Evolutionary conservation across 2,113 vertebrate species (phyloP).

Genomic region (Chroicocephalus ridibundus): DNA sequence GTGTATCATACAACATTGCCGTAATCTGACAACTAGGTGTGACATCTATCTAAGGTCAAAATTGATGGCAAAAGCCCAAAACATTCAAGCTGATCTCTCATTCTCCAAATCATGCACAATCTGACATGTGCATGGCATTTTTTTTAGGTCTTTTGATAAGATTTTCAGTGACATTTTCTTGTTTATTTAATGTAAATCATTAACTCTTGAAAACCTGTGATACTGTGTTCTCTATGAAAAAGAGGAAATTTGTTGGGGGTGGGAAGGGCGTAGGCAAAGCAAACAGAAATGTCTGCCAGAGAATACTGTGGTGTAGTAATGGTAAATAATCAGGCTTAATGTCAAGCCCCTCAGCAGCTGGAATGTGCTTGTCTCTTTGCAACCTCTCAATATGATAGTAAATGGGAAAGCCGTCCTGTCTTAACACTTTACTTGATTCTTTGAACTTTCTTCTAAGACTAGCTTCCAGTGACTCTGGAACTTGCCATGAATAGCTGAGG

Average conservation of each 20-base stretch:
- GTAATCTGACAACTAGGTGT: background rate
- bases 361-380: background rate
- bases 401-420: background rate
- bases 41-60: background rate
- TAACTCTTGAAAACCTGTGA: background rate
- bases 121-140: background rate
- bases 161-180: background rate
- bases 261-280: background rate
- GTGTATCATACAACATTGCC: background rate
- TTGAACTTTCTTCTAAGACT: background rate
- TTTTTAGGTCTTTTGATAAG: conserved; percentile 17
- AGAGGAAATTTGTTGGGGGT: background rate
- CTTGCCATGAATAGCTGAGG: background rate
- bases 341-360: background rate
- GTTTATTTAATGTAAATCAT: conserved; percentile 32
- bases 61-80: background rate
- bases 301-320: background rate
- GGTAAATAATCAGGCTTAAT: background rate
- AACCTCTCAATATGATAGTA: background rate
- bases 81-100: background rate
- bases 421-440: background rate
- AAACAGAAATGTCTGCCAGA: background rate
- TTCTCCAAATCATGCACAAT: background rate
- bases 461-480: background rate
- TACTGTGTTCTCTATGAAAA: background rate